phyloP scores from a whole-genome alignment of 2,888 invertebrate species.

The Eucera pruinosa region DNA sequence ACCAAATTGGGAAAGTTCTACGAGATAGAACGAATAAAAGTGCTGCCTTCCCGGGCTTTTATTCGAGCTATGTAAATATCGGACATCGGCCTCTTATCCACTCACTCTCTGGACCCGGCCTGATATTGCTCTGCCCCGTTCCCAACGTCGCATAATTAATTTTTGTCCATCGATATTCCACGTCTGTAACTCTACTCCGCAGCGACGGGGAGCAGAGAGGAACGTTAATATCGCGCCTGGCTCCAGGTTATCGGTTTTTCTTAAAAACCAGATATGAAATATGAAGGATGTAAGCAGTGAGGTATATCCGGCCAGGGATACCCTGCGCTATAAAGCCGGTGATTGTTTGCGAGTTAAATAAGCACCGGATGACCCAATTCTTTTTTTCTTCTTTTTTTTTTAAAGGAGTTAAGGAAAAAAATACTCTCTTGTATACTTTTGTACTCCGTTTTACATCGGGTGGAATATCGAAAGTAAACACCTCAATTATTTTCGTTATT shows the following conservation, averaged over 20 bases:
- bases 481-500: too few relatives aligned
- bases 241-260: conserved; percentile 48
- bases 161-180: conserved; percentile 63
- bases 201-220: not conserved
- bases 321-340: not conserved
- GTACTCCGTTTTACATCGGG: too few relatives aligned
- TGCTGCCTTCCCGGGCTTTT: not conserved
- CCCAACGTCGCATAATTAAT: conserved; percentile 60
- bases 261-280: conserved; percentile 50
- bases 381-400: not conserved
- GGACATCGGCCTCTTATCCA: conserved; percentile 18
- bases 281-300: conserved; percentile 23
- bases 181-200: conserved; percentile 46
- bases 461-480: too few relatives aligned
- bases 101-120: not conserved
- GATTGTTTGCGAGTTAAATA: not conserved
- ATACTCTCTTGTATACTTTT: too few relatives aligned
- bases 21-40: conserved; percentile 4
- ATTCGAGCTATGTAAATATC: conserved; percentile 52
- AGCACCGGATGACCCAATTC: not conserved
- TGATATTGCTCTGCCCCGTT: conserved; percentile 46
- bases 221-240: conserved; percentile 48
- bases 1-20: not conserved
- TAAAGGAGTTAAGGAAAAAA: too few relatives aligned
- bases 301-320: not conserved